phyloP scores from a whole-genome alignment of 2,797 vertebrate species.

The Cephalopachus bancanus region DNA sequence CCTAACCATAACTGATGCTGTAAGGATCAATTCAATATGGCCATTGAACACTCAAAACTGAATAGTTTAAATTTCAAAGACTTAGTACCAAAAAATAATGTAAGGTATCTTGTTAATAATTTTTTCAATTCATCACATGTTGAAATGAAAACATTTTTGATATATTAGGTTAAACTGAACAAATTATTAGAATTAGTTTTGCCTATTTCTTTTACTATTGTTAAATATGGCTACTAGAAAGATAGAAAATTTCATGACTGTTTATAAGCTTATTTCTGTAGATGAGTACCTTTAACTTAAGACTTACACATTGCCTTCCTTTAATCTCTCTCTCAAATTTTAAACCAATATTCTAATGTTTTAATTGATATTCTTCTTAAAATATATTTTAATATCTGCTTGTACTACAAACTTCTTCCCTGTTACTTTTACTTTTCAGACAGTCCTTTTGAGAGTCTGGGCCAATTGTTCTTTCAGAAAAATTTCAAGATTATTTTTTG shows the following conservation, averaged over 20 bases:
- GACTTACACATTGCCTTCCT: accelerated
- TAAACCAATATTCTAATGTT: constrained; percentile 27
- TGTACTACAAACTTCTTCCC: neutral
- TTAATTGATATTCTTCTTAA: neutral
- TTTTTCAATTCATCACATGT: neutral
- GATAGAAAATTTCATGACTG: neutral
- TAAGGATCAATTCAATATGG: accelerated
- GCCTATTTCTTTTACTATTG: neutral
- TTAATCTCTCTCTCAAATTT: neutral
- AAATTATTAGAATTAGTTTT: neutral
- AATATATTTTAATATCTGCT: neutral
- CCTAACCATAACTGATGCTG: accelerated
- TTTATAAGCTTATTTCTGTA: neutral
- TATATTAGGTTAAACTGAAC: neutral
- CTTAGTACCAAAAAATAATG: neutral
- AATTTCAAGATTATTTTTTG: constrained; percentile 55
- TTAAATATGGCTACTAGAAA: neutral
- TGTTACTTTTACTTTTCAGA: neutral
- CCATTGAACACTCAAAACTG: too few relatives aligned
- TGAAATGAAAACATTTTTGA: neutral
- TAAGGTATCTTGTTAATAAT: neutral
- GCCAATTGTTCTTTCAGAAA: constrained; percentile 33
- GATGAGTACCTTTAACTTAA: neutral
- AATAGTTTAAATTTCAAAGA: neutral
- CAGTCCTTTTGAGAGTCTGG: neutral